These are phyloP conservation scores for Corythucha ciliata DNA, from an alignment of 2,888 invertebrate genomes.

Conservation along the genomic window DNA sequence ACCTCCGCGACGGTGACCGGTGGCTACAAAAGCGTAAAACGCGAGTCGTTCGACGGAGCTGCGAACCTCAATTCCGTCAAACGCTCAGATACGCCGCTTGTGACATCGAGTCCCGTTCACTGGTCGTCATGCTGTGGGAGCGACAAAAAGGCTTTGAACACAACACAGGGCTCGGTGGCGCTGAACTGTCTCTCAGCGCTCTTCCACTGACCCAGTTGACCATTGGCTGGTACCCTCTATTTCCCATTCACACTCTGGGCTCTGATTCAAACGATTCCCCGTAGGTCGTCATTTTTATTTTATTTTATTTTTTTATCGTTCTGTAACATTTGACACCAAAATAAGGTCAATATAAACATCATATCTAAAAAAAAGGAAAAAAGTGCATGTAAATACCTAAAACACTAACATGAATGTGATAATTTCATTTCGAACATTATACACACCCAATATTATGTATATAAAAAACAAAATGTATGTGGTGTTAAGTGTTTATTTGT, in stretches of 20 bases:
- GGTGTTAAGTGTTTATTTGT: too few species aligned
- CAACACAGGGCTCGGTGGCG: constrained; percentile 70
- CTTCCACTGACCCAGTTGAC: constrained; percentile 70
- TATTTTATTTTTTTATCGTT: too few species aligned
- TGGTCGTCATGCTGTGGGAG: constrained; percentile 89
- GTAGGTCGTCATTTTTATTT: too few species aligned
- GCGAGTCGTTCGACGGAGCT: constrained; percentile 66
- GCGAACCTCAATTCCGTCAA: constrained; percentile 78
- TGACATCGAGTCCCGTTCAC: constrained; percentile 52
- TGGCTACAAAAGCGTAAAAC: constrained; percentile 89
- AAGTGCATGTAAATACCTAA: too few species aligned
- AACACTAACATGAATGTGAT: too few species aligned
- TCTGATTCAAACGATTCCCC: constrained; percentile 53
- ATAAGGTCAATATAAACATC: too few species aligned
- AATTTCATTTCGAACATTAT: too few species aligned
- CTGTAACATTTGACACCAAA: too few species aligned
- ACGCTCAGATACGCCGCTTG: constrained; percentile 66
- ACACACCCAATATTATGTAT: too few species aligned
- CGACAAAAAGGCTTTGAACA: constrained; percentile 73
- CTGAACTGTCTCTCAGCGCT: constrained; percentile 74
- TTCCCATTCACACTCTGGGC: constrained; percentile 73
- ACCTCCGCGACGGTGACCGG: constrained; percentile 77
- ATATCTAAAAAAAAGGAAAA: too few species aligned
- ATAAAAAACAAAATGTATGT: too few species aligned
- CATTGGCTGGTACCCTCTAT: constrained; percentile 85